These are phyloP conservation scores for Bambusicola thoracicus DNA, from an alignment of 2,113 vertebrate genomes.

Conservation along the genomic window DNA sequence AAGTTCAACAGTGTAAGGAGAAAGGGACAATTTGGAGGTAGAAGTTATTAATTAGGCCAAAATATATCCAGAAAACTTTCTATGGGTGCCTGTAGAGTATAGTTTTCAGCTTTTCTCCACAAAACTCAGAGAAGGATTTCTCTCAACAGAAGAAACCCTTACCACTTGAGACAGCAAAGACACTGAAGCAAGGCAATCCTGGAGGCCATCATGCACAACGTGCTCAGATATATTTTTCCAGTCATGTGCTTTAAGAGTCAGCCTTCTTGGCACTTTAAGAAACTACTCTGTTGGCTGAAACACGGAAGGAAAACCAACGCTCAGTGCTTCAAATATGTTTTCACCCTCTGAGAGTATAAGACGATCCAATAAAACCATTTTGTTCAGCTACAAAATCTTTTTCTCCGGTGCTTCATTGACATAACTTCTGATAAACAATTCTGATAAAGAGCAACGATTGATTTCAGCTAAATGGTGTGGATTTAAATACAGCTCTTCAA, in stretches of 20 bases:
- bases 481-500: background rate
- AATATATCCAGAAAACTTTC: background rate
- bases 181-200: background rate
- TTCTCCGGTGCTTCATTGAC: background rate
- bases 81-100: background rate
- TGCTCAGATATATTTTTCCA: background rate
- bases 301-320: background rate
- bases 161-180: background rate
- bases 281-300: background rate
- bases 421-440: background rate
- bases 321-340: background rate
- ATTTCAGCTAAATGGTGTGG: background rate
- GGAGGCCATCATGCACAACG: background rate
- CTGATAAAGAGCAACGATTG: background rate
- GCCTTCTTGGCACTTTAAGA: background rate
- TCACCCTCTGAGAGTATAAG: background rate
- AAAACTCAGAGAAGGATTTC: background rate
- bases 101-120: background rate
- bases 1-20: background rate
- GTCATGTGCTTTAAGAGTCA: background rate
- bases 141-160: background rate
- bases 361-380: background rate
- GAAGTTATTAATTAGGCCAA: background rate
- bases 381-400: background rate
- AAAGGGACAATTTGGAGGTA: background rate